These are phyloP conservation scores for Clistopyga incitator DNA, from an alignment of 2,888 invertebrate species.

Conservation along the genomic window DNA sequence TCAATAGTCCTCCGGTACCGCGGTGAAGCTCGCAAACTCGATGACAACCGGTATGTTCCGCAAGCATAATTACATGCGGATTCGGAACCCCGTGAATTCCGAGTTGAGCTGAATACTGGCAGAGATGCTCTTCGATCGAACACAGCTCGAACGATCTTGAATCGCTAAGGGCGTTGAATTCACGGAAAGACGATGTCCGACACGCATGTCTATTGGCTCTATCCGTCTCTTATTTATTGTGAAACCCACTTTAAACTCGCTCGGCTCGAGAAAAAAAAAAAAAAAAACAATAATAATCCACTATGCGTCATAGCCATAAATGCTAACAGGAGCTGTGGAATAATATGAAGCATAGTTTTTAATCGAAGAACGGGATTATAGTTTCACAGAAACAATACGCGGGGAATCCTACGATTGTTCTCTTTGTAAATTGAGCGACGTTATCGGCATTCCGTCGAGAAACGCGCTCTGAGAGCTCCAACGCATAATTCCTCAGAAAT, in stretches of 20 bases:
- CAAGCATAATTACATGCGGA: constrained; percentile 8
- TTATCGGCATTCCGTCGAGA: constrained; percentile 19
- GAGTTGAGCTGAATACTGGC: constrained; percentile 24
- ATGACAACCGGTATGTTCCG: constrained; percentile 25
- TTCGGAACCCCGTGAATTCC: constrained; percentile 10
- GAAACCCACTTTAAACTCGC: constrained; percentile 37
- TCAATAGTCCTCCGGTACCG: constrained; percentile 18
- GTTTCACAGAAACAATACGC: constrained; percentile 55
- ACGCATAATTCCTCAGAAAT: constrained; percentile 18
- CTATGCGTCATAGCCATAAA: constrained; percentile 17
- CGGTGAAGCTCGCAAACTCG: constrained; percentile 12
- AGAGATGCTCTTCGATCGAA: constrained; percentile 36
- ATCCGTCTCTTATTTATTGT: constrained; percentile 51
- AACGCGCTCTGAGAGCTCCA: constrained; percentile 22
- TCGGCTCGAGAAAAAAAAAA: not conserved
- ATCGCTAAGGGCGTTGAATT: constrained; percentile 35
- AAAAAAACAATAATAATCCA: constrained; percentile 2
- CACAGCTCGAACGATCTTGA: constrained; percentile 36
- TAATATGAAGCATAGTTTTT: not conserved
- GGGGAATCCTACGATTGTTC: constrained; percentile 53
- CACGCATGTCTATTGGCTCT: constrained; percentile 15
- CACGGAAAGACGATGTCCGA: constrained; percentile 17
- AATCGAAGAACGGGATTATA: constrained; percentile 15
- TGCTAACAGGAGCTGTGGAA: not conserved
- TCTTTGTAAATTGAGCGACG: constrained; percentile 13